These are phyloP conservation scores for Coregonus suidteri DNA, from an alignment of 2,797 vertebrate genomes.

Conservation along the genomic window DNA sequence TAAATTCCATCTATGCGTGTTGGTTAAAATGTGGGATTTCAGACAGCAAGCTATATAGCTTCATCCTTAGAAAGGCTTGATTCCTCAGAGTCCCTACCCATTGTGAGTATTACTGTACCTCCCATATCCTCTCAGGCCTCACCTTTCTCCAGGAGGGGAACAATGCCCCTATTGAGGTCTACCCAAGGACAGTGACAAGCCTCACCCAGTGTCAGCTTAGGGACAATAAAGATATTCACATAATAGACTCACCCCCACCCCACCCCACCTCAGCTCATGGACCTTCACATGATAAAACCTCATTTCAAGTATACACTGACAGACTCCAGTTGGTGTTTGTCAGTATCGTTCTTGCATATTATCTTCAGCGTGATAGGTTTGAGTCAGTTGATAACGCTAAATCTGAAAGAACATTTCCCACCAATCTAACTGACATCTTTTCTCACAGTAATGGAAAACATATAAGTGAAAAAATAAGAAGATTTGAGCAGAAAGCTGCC, in stretches of 20 bases:
- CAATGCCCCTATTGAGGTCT: not conserved
- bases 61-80: too few relatives aligned
- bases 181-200: not conserved
- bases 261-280: not conserved
- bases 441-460: conserved; percentile 26
- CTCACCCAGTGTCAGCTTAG: conserved; percentile 5
- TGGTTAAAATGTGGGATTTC: too few relatives aligned
- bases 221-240: not conserved
- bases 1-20: too few relatives aligned
- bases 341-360: too few relatives aligned
- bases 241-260: too few relatives aligned
- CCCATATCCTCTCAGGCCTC: not conserved
- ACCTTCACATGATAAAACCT: not conserved
- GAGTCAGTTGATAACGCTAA: conserved; percentile 33
- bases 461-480: conserved; percentile 14
- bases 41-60: too few relatives aligned
- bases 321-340: too few relatives aligned
- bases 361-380: not conserved
- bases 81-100: not conserved
- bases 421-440: conserved; percentile 52
- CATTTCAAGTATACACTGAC: too few relatives aligned
- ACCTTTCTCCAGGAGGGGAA: not conserved
- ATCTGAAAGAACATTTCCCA: conserved; percentile 28
- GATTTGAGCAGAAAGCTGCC: conserved; percentile 24
- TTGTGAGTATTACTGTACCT: not conserved